Base-by-base conservation (phyloP, 2,113 vertebrate species). In the Dipodomys stephensi region DNA sequence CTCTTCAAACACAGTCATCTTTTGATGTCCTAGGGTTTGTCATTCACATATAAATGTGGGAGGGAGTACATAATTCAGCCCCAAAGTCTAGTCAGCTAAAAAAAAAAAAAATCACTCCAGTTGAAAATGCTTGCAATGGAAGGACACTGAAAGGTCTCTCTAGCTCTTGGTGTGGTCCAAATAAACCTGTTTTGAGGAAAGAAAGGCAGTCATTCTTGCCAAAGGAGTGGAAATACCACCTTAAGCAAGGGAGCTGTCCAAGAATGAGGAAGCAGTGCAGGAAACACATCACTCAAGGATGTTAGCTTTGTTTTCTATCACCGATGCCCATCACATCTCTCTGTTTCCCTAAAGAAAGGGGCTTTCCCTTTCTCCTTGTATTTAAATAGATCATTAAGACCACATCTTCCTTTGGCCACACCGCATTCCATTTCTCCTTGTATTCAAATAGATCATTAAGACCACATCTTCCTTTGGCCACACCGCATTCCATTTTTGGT, bases 401-500 rank as follows among this genome's bases (percentile, higher is more conserved):
- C n/a, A 93, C 62, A 84, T 97, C 95, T 73, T 95, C 93, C 96
- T 71, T 90, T 88, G 91, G 94, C 96, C 96, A 97, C 96, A 96
- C 95, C 57, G 87, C 94, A 87, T 97, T 97, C 96, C 87, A 80
- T 97, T 97, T 97, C 76, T 81, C 27, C 15, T 83, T 94, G 90
- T 92, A 81, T 86, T 96, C 85, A 95, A 89, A 74, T 91, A 76
- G 22, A 39, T 91, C 85, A 96, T 97, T 89, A 95, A 90, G 92
- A 82, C 3, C n/a, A 93, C 62, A 84, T 97, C 95, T 73, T 95
- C 93, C 96, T 71, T 90, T 88, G 91, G 94, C 96, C 96, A 97
- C 96, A 96, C 95, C 57, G 87, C 94, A 87, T 97, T 97, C 96
- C 87, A 80, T 97, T 97, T 97, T 96, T 91, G 95, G 96, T 86